phyloP scores from a whole-genome alignment of 2,797 vertebrate genomes.

The Gephyroberyx darwinii region DNA sequence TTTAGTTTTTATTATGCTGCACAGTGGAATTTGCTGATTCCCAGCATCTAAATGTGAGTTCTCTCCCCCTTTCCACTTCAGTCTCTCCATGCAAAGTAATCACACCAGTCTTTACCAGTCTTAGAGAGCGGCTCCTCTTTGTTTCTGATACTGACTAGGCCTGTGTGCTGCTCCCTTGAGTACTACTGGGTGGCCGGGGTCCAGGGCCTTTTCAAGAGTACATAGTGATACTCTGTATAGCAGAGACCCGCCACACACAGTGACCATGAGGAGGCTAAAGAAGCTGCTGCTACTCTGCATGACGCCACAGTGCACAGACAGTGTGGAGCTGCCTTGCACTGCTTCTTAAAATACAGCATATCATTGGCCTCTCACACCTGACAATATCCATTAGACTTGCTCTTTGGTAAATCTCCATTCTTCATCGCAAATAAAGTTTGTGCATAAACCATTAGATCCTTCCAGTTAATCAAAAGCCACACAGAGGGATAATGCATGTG shows the following conservation, averaged over 20 bases:
- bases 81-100: background rate
- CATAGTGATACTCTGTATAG: slow-evolving; percentile 34
- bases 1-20: slow-evolving; percentile 19
- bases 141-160: background rate
- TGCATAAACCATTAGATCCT: background rate
- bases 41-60: background rate
- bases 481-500: background rate
- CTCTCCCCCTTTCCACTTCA: slow-evolving; percentile 3
- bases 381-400: slow-evolving; percentile 46
- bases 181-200: slow-evolving; percentile 39
- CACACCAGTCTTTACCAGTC: background rate
- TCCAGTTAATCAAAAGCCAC: slow-evolving; percentile 19
- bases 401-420: slow-evolving; percentile 21
- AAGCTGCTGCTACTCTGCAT: slow-evolving; percentile 45
- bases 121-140: background rate
- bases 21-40: slow-evolving; percentile 16
- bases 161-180: slow-evolving; percentile 19
- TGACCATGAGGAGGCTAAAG: slow-evolving; percentile 30
- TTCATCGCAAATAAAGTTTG: slow-evolving; percentile 14
- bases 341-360: slow-evolving; percentile 57
- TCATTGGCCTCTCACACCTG: slow-evolving; percentile 44
- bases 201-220: slow-evolving; percentile 25
- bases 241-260: slow-evolving; percentile 27
- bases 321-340: slow-evolving; percentile 43
- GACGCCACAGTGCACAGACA: slow-evolving; percentile 46